Base-by-base conservation (phyloP, 92 coral and sea anemone genomes). In the Umimayanthus kanabou region DNA sequence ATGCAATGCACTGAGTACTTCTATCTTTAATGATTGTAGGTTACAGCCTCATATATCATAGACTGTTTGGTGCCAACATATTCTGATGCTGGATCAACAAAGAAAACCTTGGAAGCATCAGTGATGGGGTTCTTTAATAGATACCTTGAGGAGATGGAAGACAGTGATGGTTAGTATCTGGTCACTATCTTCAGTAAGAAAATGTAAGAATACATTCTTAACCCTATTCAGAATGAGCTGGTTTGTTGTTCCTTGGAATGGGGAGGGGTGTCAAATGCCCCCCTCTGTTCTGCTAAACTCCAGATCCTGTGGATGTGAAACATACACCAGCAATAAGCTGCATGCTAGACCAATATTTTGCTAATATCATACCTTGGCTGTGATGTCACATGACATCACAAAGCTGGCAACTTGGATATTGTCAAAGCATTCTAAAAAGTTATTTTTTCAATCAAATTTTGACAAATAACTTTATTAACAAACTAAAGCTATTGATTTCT, bases 121-220 rank as follows among this genome's bases (percentile, higher is more conserved):
- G 80, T 76, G 80, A 76, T 76, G 80, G 80, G 58, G 58, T 43
- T 76, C 58, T 40, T 76, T 43, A 76, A 76, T 76, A 76, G 80
- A 76, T 76, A 76, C 80, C 80, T 76, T 76, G 80, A 76, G 80
- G 80, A 76, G 80, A 76, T 76, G 80, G 80, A 76, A 76, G 80
- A 76, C 80, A 76, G 80, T 76, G 80, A 40, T 20, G 53, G 80
- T 76, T 76, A 76, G 80, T 76, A 76, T 76, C 80, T 76, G 80
- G 80, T 76, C 80, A 40, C 80, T 76, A 76, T 76, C 80, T 40
- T 76, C 80, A 76, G 50, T 76, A 76, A 76, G 53, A 76, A 76
- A 76, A 76, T 76, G 80, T 39, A 76, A 39, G 80, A 76, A 76
- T 76, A 40, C 42, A 76, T 76, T 39, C 55, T 76, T 76, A 40